These are phyloP conservation scores for Ochotona curzoniae DNA, from an alignment of 2,113 vertebrate genomes.

Conservation along the genomic window DNA sequence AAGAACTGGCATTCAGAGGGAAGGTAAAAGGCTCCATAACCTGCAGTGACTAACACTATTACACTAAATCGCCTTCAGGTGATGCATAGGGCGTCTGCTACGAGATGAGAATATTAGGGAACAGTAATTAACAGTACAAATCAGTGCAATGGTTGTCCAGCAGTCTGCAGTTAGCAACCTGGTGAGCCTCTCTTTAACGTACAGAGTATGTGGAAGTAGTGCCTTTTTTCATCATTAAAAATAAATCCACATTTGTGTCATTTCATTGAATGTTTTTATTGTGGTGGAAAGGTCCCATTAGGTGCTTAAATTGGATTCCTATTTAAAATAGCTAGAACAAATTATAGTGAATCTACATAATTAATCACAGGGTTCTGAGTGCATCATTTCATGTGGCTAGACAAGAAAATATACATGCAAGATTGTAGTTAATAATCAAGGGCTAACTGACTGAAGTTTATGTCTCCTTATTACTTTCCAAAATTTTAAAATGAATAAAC, in stretches of 20 bases:
- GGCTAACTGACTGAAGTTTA: background rate
- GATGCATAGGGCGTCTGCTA: background rate
- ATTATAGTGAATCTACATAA: background rate
- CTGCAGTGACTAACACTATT: background rate
- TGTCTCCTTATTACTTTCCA: conserved; percentile 8
- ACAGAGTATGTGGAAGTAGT: background rate
- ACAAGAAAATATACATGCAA: conserved; percentile 1
- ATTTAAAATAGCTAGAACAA: conserved; percentile 56
- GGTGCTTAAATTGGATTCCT: conserved; percentile 33
- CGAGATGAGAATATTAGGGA: background rate
- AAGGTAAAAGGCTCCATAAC: background rate
- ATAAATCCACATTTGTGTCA: conserved; percentile 4
- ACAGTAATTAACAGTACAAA: background rate
- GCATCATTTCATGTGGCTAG: conserved; percentile 28
- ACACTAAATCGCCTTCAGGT: background rate
- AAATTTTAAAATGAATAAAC: conserved; percentile 28
- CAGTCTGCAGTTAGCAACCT: conserved; percentile 26
- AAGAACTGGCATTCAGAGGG: fast-evolving
- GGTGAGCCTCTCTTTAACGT: conserved; percentile 50
- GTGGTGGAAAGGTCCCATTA: conserved; percentile 12
- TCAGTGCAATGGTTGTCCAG: background rate
- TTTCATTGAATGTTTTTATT: conserved; percentile 45
- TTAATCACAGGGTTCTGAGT: conserved; percentile 3
- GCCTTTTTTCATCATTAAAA: background rate
- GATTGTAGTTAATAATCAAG: conserved; percentile 26